Base-by-base conservation (phyloP, 2,797 vertebrate species). In the Alectoris magna region DNA sequence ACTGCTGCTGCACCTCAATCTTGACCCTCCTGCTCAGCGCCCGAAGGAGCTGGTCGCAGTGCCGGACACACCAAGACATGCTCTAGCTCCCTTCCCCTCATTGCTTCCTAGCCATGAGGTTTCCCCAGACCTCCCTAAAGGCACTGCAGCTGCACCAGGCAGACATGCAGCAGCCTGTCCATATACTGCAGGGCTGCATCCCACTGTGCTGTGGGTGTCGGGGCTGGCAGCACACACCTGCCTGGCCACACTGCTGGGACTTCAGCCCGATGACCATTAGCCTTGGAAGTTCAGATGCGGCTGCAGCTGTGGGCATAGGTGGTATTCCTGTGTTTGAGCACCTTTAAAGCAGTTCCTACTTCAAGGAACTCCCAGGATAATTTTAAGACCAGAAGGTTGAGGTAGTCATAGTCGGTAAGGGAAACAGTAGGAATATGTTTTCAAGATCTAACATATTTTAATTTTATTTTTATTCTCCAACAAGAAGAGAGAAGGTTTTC, bases 191-290 rank as follows among this genome's bases (percentile, higher is more conserved):
- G 68, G 63, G 46, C 49, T 56, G 67, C 60, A 2, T 15, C 75
- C 59, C 0, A 0, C 2, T 10, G 14, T 8, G 51, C 51, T 66
- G 67, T 18, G 49, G 55, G 55, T 26, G 7, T 27, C 6, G 0
- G 31, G 1, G 8, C 51, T 90, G 77, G 24, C 3, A 0, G 19
- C 24, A 10, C 0, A 0, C 21, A 39, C 36, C 41, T 72, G 56
- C 59, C 59, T 1, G 3, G 34, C 6, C 69, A 59, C 12, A 15
- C 46, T 62, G 31, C 56, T 26, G 68, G 68, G 62, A n/a, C 26
- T 82, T 60, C 58, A 74, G 64, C 56, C 44, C 58, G 4, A 27
- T 24, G 43, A 41, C 0, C 0, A 62, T 55, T 29, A 16, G 14
- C 9, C 24, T 21, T 68, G 68, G 11, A 58, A 83, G 38, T 38